A percentile compares a stretch with the other conserved stretches of the same genome.
These are phyloP conservation scores for Ostrea denselamellosa DNA, from an alignment of 1,140 invertebrate species.

Conservation along the genomic window DNA sequence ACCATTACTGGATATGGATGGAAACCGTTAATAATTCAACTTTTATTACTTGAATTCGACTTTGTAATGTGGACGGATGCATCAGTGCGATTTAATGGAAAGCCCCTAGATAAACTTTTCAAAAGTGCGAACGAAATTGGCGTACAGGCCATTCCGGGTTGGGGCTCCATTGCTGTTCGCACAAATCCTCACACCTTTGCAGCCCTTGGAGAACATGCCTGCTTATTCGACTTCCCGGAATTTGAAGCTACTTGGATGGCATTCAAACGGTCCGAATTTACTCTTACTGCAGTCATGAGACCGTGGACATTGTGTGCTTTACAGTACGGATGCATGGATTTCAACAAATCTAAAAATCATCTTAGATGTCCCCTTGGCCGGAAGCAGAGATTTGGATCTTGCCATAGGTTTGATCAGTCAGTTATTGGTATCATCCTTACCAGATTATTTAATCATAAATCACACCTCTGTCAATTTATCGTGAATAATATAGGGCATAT, in stretches of 20 bases:
- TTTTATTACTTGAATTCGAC: constrained; percentile 44
- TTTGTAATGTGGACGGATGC: constrained; percentile 51
- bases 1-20: neutral
- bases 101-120: constrained; percentile 28
- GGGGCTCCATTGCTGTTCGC: neutral
- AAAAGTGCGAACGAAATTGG: constrained; percentile 21
- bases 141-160: neutral
- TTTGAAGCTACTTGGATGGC: constrained; percentile 3
- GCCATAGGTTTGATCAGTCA: constrained; percentile 50
- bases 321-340: constrained; percentile 43
- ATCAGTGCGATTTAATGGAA: constrained; percentile 38
- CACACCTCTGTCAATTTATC: constrained; percentile 16
- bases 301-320: constrained; percentile 49
- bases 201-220: neutral
- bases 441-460: constrained; percentile 43
- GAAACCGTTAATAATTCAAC: constrained; percentile 44
- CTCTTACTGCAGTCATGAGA: constrained; percentile 41
- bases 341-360: neutral
- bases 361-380: neutral
- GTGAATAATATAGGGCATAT: neutral
- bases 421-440: constrained; percentile 48
- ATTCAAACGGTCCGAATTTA: constrained; percentile 41
- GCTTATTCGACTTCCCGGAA: constrained; percentile 38
- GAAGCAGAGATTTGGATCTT: neutral
- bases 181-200: constrained; percentile 44